Evolutionary conservation across 37 sponge, comb jelly and placozoan genomes (phyloP), one percentile per base, ranked within the genome.

Genomic region (Theonella swinhoei): DNA sequence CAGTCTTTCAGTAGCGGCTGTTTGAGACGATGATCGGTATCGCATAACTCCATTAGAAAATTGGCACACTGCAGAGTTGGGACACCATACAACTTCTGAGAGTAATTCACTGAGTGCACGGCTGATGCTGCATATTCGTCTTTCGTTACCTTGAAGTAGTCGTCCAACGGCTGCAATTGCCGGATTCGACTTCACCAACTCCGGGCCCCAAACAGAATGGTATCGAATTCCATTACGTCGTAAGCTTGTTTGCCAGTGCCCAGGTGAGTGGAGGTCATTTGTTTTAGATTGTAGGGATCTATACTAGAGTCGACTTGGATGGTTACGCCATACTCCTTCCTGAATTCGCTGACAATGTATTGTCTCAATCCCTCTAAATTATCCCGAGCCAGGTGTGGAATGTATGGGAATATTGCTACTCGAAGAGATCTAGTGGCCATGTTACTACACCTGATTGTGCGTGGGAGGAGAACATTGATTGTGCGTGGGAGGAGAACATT

Each of bases 211-310:
- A 83, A 36, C 23, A 83, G 54, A 42, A 83, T 28, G 2, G 84
- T 83, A 68, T 83, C 84, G 31, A 83, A 32, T 65, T 83, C 84
- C 66, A 75, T 65, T 5, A 83, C 29, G 36, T 83, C 76, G 66
- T 64, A 75, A 7, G 76, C 76, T 20, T 75, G n/a, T n/a, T n/a
- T n/a, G n/a, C n/a, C n/a, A n/a, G n/a, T n/a, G n/a, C n/a, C n/a
- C n/a, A n/a, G n/a, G n/a, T n/a, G n/a, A n/a, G n/a, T n/a, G n/a
- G n/a, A n/a, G n/a, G n/a, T n/a, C n/a, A n/a, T n/a, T n/a, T n/a
- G n/a, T n/a, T n/a, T n/a, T n/a, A n/a, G n/a, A n/a, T n/a, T n/a
- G n/a, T n/a, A n/a, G n/a, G n/a, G n/a, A n/a, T n/a, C n/a, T n/a
- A n/a, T n/a, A n/a, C n/a, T n/a, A n/a, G n/a, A n/a, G n/a, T n/a